Evolutionary conservation across 2,888 invertebrate species (phyloP), one percentile per base, ranked within the genome.

Genomic region (Branchinecta sandiegonensis): DNA sequence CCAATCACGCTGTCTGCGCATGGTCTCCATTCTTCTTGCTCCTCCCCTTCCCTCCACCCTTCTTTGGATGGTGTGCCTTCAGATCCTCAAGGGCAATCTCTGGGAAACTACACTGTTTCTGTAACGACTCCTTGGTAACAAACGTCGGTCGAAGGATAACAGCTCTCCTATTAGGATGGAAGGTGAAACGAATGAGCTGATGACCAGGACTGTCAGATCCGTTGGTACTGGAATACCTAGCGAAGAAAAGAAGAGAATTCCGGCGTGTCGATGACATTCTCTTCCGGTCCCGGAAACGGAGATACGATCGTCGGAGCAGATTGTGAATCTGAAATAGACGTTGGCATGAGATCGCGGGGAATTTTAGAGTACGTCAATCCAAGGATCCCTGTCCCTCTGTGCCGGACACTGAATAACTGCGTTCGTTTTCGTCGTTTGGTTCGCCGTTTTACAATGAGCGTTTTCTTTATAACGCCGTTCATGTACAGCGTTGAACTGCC

Each of bases 201-300:
- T 37, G 37, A 9, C 63, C 63, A 10, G 63, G 63, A 56, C 23
- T 56, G 14, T 56, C 63, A 9, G 63, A 56, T 17, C 23, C 63
- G 23, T 56, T 56, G 8, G 10, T 56, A 23, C 63, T 56, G n/a
- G 63, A 56, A 9, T 56, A 23, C 63, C 63, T n/a, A 9, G 63
- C 63, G 23, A 56, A 56, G 23, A 56, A 56, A 8, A 56, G 23
- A 56, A 56, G 63, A 56, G 63, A 56, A 17, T 56, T n/a, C 63
- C 63, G 63, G n/a, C 63, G n/a, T n/a, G 63, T 56, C 10, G 63
- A 56, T 56, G 63, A 56, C 63, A 56, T 56, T 10, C 63, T n/a
- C 23, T 56, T 56, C 14, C 23, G 63, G 63, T 56, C 63, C 8
- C 63, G 63, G 23, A 56, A 56, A 17, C 63, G 63, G 12, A 56